phyloP scores from a whole-genome alignment of 2,113 vertebrate genomes.

The Microcebus murinus region DNA sequence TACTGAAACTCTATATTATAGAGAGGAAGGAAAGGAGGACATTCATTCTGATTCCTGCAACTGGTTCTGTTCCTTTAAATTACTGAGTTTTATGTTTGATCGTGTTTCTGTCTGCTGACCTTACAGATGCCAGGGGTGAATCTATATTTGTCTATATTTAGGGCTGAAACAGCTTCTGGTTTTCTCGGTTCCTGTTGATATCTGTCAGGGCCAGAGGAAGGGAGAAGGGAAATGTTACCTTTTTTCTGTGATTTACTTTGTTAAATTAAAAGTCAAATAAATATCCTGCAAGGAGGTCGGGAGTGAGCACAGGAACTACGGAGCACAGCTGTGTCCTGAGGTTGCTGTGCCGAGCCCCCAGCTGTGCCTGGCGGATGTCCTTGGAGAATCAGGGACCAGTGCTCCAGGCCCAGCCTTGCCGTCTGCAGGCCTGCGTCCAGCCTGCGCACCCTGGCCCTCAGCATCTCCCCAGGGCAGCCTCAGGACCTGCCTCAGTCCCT shows the following conservation, averaged over 20 bases:
- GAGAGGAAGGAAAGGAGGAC: neutral
- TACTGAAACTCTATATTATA: neutral
- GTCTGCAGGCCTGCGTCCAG: neutral
- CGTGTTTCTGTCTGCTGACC: neutral
- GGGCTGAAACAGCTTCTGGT: neutral
- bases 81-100: neutral
- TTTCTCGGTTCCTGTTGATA: neutral
- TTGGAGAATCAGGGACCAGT: neutral
- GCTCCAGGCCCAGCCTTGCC: too few species aligned
- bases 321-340: neutral
- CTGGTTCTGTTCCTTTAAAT: neutral
- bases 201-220: neutral
- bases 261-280: conserved; percentile 40
- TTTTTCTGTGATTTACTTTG: conserved; percentile 24
- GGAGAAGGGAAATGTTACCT: neutral
- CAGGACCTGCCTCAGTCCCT: neutral
- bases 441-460: neutral
- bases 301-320: neutral
- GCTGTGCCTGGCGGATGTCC: neutral
- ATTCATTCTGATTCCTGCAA: neutral
- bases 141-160: neutral
- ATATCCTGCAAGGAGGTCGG: neutral
- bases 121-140: neutral
- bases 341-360: neutral
- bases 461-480: neutral